phyloP scores from a whole-genome alignment of 2,888 invertebrate genomes.

The Cryptocephalus moraei region DNA sequence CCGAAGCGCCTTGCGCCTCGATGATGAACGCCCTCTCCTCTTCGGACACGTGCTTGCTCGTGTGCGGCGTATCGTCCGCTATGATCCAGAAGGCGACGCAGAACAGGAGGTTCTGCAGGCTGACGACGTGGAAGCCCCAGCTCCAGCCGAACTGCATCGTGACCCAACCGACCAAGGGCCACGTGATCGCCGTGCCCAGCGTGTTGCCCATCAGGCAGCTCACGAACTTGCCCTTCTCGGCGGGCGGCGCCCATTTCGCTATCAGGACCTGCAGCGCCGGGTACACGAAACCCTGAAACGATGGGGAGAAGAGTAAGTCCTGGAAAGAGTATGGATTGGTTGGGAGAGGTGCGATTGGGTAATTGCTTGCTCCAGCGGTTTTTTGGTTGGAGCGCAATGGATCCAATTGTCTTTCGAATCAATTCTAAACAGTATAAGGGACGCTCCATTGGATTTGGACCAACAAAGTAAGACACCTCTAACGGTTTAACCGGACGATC shows the following conservation, averaged over 20 bases:
- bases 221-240: slow-evolving; percentile 64
- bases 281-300: slow-evolving; percentile 47
- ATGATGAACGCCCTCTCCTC: slow-evolving; percentile 53
- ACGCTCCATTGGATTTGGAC: no score
- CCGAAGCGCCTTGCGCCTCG: slow-evolving; percentile 18
- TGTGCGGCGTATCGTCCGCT: slow-evolving; percentile 52
- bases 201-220: slow-evolving; percentile 65
- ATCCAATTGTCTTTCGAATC: no score
- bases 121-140: slow-evolving; percentile 56
- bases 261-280: slow-evolving; percentile 55
- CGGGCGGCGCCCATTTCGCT: slow-evolving; percentile 63
- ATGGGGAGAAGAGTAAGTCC: no score
- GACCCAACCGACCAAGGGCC: slow-evolving; percentile 55
- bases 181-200: slow-evolving; percentile 59
- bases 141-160: slow-evolving; percentile 56
- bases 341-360: no score
- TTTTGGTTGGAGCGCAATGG: no score
- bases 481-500: no score
- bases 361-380: no score
- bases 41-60: slow-evolving; percentile 51
- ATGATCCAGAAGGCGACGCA: slow-evolving; percentile 51
- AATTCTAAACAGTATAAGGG: no score
- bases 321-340: no score
- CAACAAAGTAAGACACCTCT: no score
- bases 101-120: slow-evolving; percentile 46